phyloP scores from a whole-genome alignment of 2,888 invertebrate species.

The Cataglyphis altisquamis region DNA sequence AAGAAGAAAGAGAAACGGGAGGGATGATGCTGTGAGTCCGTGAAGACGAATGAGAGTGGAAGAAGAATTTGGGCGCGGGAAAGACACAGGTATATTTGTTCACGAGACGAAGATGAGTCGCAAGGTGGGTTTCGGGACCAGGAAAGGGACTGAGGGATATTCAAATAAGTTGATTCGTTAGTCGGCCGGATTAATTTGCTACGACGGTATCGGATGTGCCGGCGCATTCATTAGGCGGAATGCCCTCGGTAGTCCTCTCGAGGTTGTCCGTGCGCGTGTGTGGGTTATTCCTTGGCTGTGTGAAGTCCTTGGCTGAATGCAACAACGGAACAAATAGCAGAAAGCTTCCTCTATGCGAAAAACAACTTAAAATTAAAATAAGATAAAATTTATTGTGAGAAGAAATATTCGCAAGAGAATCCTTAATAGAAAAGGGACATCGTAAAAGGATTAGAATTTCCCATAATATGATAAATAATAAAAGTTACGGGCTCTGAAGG shows the following conservation, averaged over 20 bases:
- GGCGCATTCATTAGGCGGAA: conserved; percentile 79
- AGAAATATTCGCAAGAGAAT: not conserved
- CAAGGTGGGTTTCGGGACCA: conserved; percentile 42
- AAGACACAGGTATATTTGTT: conserved; percentile 7
- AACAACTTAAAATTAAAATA: not conserved
- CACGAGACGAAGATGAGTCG: conserved; percentile 51
- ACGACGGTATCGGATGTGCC: conserved; percentile 78
- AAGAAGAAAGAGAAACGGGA: conserved; percentile 43
- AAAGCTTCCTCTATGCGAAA: not conserved
- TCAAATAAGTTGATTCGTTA: conserved; percentile 83
- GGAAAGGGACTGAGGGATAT: conserved; percentile 67
- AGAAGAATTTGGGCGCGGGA: conserved; percentile 41
- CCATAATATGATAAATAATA: not conserved
- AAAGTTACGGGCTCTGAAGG: not conserved
- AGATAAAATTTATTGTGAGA: not conserved
- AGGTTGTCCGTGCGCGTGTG: conserved; percentile 42
- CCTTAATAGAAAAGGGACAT: not conserved
- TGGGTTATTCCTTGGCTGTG: not conserved
- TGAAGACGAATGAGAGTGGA: conserved; percentile 44
- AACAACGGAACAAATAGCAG: not conserved
- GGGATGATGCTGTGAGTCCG: conserved; percentile 22
- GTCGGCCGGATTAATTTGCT: conserved; percentile 83
- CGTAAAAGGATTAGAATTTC: not conserved
- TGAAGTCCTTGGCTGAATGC: not conserved
- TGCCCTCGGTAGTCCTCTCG: conserved; percentile 66